Conservation (phyloP, 2,888 invertebrate species). For the Glaucopsyche alexis region DNA sequence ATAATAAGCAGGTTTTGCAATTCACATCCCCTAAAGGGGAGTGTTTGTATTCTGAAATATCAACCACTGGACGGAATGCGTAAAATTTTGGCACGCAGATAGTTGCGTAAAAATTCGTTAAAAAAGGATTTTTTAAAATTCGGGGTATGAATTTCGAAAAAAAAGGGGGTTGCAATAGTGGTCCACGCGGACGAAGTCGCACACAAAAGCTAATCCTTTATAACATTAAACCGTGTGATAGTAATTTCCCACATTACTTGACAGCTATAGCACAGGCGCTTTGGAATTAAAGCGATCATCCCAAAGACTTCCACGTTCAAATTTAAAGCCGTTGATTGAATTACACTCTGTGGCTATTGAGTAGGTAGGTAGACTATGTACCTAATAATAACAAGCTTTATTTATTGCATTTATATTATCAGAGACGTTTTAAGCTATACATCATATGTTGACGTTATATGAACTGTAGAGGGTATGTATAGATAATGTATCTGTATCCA, state of each 20-base stretch:
- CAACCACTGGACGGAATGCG: no score
- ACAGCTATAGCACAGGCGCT: background rate
- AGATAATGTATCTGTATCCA: constrained; percentile 6
- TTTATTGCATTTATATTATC: constrained; percentile 3
- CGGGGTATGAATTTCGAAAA: no score
- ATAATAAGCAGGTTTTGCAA: no score
- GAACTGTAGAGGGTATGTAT: background rate
- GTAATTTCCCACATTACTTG: background rate
- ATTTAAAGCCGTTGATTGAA: background rate
- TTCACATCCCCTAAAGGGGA: no score
- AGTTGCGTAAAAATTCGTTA: no score
- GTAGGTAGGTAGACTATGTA: no score
- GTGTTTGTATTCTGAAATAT: no score
- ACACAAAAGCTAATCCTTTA: background rate
- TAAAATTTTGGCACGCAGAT: no score
- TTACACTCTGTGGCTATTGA: background rate
- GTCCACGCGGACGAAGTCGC: no score
- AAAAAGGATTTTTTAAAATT: no score
- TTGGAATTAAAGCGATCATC: background rate
- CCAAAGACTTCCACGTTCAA: background rate
- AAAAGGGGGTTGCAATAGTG: no score
- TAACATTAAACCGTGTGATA: background rate
- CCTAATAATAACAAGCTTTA: background rate
- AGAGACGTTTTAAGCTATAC: constrained; percentile 7
- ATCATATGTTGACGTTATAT: background rate